Percentiles rank a stretch among this genome's conserved stretches.
These are phyloP conservation scores for Pterophyllum scalare DNA, from an alignment of 2,113 vertebrate species.

Conservation along the genomic window DNA sequence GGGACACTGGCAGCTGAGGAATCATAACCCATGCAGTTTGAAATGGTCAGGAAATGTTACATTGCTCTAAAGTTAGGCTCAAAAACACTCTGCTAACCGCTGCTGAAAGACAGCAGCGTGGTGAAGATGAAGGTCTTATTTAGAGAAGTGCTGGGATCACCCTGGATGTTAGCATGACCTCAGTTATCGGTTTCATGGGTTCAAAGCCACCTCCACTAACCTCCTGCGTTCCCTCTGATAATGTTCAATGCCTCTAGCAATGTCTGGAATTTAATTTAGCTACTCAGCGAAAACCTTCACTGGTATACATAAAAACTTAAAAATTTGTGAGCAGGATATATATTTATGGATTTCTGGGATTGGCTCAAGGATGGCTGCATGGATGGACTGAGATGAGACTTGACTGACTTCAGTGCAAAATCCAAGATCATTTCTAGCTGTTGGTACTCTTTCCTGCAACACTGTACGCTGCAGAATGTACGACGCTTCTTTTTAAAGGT, in stretches of 20 bases:
- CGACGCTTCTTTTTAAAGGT: not conserved
- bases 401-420: not conserved
- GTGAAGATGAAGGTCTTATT: not conserved
- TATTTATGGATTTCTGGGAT: not conserved
- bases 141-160: accelerated
- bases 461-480: not conserved
- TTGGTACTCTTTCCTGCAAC: not conserved
- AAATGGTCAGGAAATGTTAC: slow-evolving; percentile 5
- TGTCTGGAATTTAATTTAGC: not conserved
- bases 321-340: not conserved
- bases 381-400: not conserved
- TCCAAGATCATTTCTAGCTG: not conserved
- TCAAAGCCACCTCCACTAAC: not conserved
- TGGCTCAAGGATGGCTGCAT: not conserved
- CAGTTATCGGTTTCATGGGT: not conserved
- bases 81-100: no score
- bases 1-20: not conserved
- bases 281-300: not conserved
- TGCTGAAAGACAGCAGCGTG: not conserved
- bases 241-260: not conserved
- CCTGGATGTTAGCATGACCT: not conserved
- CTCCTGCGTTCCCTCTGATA: not conserved
- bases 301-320: not conserved
- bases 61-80: not conserved
- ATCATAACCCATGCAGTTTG: not conserved